Evolutionary conservation across 2,113 vertebrate species (phyloP), one percentile per base, ranked within the genome.

Genomic region (Phylloscopus whistleri): DNA sequence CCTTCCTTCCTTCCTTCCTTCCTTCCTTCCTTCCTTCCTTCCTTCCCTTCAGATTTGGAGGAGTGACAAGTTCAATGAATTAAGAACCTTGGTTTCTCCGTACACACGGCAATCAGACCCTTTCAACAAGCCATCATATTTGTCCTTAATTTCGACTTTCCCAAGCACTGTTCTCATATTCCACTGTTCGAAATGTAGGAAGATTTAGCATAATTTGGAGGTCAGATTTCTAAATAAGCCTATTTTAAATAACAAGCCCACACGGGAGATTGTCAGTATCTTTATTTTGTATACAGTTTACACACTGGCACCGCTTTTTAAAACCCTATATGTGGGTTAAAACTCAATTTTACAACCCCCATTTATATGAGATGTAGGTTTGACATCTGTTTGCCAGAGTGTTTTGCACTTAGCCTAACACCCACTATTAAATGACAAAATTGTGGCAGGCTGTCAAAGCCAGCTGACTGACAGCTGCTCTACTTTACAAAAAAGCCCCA

Each of bases 401-500:
- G 97, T 98, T 98, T 97, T 97, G 97, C 97, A 97, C 97, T 98
- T 97, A 98, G 97, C 97, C 98, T 98, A 97, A 98, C 98, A 98
- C 97, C 97, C 97, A 97, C 98, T 97, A 98, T 98, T 97, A 97
- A 97, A 98, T 98, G 98, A 97, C 98, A 98, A 93, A 98, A 97
- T 96, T 86, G 97, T 98, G 98, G 98, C 98, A 98, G 98, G 96
- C 98, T 99, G 99, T 99, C 98, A 99, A 97, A 98, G 96, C 97
- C 98, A 98, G 97, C 98, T 98, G 98, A 98, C 97, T 98, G 98
- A 98, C 98, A 98, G 98, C 98, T 98, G 98, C 98, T 98, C 95
- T 81, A 75, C 97, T 97, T 97, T 90, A 97, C 98, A 98, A 96
- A 97, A 98, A 95, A 97, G 96, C 92, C 85, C 97, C 97, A 97